phyloP scores from a whole-genome alignment of 2,888 invertebrate species.

The Lepeophtheirus nordmannii region DNA sequence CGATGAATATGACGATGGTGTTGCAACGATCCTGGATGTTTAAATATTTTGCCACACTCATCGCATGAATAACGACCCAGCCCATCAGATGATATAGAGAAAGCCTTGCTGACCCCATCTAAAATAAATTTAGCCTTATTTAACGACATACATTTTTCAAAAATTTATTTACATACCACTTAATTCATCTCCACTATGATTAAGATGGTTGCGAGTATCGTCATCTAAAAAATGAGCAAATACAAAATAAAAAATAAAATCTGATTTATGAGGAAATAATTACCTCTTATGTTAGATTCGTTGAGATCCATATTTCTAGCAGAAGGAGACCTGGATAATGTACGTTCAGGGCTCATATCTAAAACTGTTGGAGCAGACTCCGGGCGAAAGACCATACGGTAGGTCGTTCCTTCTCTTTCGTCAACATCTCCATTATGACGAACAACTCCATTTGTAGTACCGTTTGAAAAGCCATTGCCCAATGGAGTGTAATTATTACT shows the following conservation, averaged over 20 bases:
- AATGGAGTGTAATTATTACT: not conserved
- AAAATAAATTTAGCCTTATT: not conserved
- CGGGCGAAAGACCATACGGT: constrained; percentile 15
- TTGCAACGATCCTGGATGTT: constrained; percentile 27
- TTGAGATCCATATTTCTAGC: constrained; percentile 10
- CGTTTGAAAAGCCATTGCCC: not conserved
- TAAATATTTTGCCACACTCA: constrained; percentile 28
- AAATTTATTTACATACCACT: not conserved
- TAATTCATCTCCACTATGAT: not conserved
- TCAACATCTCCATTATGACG: not conserved
- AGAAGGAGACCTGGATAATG: constrained; percentile 14
- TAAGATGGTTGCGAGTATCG: not conserved
- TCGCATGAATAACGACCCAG: constrained; percentile 27
- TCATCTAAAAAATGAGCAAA: not conserved
- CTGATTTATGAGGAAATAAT: too few relatives aligned
- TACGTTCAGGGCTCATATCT: constrained; percentile 22
- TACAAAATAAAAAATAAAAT: too few relatives aligned
- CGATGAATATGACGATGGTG: constrained; percentile 28
- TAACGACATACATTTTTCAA: not conserved
- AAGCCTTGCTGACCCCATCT: constrained; percentile 4
- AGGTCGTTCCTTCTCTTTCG: not conserved
- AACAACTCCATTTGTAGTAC: not conserved
- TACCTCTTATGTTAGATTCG: not conserved
- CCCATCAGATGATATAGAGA: constrained; percentile 12
- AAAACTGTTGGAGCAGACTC: constrained; percentile 25